These are phyloP conservation scores for Pogona vitticeps DNA, from an alignment of 2,113 vertebrate species.

Conservation along the genomic window DNA sequence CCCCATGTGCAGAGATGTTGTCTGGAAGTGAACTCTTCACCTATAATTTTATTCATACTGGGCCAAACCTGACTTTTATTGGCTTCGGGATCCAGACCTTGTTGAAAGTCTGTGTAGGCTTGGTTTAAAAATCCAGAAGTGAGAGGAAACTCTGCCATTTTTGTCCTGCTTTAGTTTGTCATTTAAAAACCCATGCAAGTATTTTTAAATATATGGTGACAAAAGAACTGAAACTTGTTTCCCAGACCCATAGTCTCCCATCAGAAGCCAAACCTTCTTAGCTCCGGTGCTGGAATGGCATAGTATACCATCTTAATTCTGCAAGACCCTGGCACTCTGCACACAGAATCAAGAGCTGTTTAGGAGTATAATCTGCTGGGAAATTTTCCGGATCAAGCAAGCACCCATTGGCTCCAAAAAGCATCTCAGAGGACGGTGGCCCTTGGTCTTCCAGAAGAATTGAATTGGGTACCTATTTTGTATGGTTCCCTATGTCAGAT, in stretches of 20 bases:
- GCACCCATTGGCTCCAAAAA: background rate
- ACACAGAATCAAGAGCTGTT: too few relatives aligned
- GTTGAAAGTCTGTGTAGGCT: background rate
- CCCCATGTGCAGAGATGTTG: too few relatives aligned
- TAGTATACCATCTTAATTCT: background rate
- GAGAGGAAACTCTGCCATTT: too few relatives aligned
- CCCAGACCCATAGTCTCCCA: background rate
- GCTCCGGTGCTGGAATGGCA: background rate
- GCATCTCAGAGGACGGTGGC: too few relatives aligned
- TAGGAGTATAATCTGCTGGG: background rate
- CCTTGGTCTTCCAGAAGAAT: background rate
- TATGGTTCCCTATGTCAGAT: background rate
- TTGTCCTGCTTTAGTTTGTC: too few relatives aligned
- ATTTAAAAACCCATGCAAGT: background rate
- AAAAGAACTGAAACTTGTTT: background rate
- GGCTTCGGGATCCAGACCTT: background rate
- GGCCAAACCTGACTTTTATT: slow-evolving; percentile 27
- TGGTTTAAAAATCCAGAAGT: background rate
- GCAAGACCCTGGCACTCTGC: too few relatives aligned
- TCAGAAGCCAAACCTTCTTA: background rate
- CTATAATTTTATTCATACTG: slow-evolving; percentile 24
- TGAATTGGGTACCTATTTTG: background rate
- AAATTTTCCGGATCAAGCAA: background rate
- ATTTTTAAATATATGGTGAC: background rate
- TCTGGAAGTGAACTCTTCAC: background rate